Conservation (phyloP, 2,113 vertebrate genomes). For the Empidonax traillii region DNA sequence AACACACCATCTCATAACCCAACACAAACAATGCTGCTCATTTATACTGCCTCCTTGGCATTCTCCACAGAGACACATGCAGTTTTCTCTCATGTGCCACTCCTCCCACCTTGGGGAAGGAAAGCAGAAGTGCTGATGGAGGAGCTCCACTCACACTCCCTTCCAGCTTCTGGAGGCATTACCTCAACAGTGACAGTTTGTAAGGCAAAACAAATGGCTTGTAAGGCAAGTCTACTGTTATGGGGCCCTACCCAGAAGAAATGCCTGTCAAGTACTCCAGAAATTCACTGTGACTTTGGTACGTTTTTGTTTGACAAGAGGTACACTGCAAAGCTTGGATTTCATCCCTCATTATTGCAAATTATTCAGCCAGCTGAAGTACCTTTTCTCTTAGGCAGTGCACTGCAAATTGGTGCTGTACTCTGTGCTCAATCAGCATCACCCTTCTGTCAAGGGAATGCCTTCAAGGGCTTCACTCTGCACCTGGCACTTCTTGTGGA, state of each 20-base stretch:
- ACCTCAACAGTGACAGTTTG: not conserved
- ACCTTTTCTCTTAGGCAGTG: constrained; percentile 13
- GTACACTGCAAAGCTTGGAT: not conserved
- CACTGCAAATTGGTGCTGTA: constrained; percentile 22
- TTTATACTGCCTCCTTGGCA: not conserved
- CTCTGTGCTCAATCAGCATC: not conserved
- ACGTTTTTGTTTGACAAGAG: not conserved
- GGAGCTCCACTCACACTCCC: not conserved
- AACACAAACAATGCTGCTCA: not conserved
- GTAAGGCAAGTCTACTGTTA: not conserved
- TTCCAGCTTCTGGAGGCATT: not conserved
- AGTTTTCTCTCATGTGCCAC: not conserved
- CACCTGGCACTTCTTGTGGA: not conserved
- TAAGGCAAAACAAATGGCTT: not conserved
- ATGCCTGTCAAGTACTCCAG: not conserved
- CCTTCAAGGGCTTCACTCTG: constrained; percentile 32
- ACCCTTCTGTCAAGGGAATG: constrained; percentile 12
- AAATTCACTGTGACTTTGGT: not conserved
- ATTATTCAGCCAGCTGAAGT: constrained; percentile 17
- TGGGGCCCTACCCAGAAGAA: not conserved
- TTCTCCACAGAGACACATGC: not conserved
- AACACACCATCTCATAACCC: not conserved
- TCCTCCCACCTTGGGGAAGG: not conserved
- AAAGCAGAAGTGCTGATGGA: constrained; percentile 1
- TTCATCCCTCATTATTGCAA: constrained; percentile 19